Evolutionary conservation across 53 echinoderm and acorn worm species (phyloP).

Genomic region (Paracentrotus lividus): DNA sequence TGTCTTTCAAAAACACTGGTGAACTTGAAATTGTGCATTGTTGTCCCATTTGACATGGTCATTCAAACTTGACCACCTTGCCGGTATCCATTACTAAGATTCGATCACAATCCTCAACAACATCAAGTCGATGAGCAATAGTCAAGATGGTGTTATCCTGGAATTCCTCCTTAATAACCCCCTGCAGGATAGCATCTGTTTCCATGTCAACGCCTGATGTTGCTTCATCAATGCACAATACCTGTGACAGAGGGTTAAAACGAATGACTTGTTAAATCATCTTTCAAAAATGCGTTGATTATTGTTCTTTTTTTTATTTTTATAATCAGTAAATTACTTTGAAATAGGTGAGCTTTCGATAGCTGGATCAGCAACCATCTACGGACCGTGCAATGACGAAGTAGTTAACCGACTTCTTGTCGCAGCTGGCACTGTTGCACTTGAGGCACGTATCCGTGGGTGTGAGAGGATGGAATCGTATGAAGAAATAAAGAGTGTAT

Average conservation of each 20-base stretch:
- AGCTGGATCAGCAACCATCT: too few relatives aligned
- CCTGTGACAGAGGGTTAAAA: conserved; percentile 41
- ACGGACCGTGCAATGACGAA: too few relatives aligned
- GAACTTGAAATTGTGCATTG: too few relatives aligned
- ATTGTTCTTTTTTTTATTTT: too few relatives aligned
- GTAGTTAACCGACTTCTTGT: too few relatives aligned
- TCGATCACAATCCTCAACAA: conserved; percentile 82
- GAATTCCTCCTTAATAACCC: conserved; percentile 89
- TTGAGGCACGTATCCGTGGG: too few relatives aligned
- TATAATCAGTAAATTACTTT: too few relatives aligned
- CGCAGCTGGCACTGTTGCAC: too few relatives aligned
- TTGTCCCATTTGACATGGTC: background rate
- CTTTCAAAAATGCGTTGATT: background rate
- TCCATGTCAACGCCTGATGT: conserved; percentile 98
- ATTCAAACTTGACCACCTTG: conserved; percentile 78
- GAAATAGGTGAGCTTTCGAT: too few relatives aligned
- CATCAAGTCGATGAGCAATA: conserved; percentile 90
- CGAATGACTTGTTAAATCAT: background rate
- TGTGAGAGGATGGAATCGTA: too few relatives aligned
- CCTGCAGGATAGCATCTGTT: conserved; percentile 86
- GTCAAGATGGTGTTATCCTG: conserved; percentile 86
- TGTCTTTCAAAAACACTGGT: too few relatives aligned
- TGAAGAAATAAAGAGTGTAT: too few relatives aligned
- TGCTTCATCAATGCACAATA: conserved; percentile 97
- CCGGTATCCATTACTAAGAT: conserved; percentile 85